Evolutionary conservation across 30 jellyfish, hydroid and myxozoan species (phyloP).

Genomic region (Aurelia aurita): DNA sequence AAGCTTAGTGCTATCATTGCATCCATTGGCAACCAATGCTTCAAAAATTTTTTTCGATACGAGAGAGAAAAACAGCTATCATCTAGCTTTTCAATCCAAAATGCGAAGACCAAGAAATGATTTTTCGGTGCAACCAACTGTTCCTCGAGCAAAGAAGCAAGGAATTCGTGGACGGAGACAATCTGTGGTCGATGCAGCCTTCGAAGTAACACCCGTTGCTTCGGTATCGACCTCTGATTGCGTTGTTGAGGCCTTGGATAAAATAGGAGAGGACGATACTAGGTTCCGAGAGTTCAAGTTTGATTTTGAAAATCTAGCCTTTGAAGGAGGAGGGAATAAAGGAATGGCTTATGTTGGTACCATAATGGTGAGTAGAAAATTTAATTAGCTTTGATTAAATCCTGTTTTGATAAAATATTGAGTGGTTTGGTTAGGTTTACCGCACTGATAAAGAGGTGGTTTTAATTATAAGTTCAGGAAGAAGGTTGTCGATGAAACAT

Average conservation of each 20-base stretch:
- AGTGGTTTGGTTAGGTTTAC: background rate
- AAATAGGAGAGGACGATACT: background rate
- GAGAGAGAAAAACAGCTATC: too few relatives aligned
- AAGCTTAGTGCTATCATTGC: too few relatives aligned
- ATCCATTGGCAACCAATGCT: too few relatives aligned
- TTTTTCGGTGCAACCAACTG: background rate
- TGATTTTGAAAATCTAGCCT: constrained; percentile 46
- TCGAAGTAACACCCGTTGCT: constrained; percentile 14
- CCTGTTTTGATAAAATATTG: background rate
- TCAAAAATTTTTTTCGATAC: too few relatives aligned
- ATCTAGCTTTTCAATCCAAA: too few relatives aligned
- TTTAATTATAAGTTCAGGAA: too few relatives aligned
- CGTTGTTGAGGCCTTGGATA: background rate
- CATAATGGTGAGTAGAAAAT: constrained; percentile 28
- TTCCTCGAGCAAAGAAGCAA: background rate
- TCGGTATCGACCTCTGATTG: constrained; percentile 1
- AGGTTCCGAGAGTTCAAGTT: constrained; percentile 9
- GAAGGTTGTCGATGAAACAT: too few relatives aligned
- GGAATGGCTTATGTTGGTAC: constrained; percentile 76
- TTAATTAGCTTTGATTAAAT: too few relatives aligned
- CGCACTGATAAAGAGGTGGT: too few relatives aligned
- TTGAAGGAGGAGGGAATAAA: constrained; percentile 81
- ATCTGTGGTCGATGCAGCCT: constrained; percentile 18
- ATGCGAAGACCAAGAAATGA: too few relatives aligned
- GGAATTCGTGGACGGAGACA: background rate